Base-by-base conservation (phyloP, 2,888 invertebrate species). In the Conchocele bisecta region DNA sequence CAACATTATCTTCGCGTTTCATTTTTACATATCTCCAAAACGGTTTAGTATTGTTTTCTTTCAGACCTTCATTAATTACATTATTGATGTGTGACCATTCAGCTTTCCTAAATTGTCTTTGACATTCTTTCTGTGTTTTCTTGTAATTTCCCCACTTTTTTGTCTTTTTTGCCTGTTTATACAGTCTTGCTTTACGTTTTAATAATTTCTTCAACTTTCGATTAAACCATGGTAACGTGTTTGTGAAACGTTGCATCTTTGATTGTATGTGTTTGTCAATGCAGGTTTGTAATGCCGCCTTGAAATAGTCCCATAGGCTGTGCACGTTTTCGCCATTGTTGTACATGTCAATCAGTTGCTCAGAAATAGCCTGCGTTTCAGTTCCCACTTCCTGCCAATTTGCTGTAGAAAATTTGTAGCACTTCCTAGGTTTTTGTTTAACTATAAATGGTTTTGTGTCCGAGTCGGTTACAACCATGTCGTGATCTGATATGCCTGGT, bases 1-100 rank as follows among this genome's bases (percentile, higher is more conserved):
- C 60, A 11, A 66, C 48, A 17, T 50, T 59, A 31, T 64, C 61
- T 20, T 61, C 48, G 42, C 53, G 60, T 11, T 59, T 61, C 0
- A 57, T 56, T 44, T 72, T 59, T 6, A 66, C 46, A 29, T 59
- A 71, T 6, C 64, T 61, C 64, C 63, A 67, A 50, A 67, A 67
- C 41, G 48, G 54, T 24, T 63, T 63, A 4, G 48, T 42, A 24
- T 68, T 73, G 26, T 59, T 64, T 22, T 56, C 31, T 28, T 48
- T 4, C 6, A 68, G 13, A 17, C 68, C 58, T 51, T 73, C 41
- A 17, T 31, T n/a, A 11, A 68, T 59, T 3, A 29, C 33, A 5
- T 57, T 53, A 20, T 58, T 67, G 9, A 66, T 50, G 29, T 73
- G 44, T 7, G 39, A 26, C 51, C 58, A 73, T 58, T 73, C 61